A percentile compares a stretch with the other conserved stretches of the same genome.
Evolutionary conservation across 2,888 invertebrate genomes (phyloP).

Genomic region (Omphaloscelis lunosa): DNA sequence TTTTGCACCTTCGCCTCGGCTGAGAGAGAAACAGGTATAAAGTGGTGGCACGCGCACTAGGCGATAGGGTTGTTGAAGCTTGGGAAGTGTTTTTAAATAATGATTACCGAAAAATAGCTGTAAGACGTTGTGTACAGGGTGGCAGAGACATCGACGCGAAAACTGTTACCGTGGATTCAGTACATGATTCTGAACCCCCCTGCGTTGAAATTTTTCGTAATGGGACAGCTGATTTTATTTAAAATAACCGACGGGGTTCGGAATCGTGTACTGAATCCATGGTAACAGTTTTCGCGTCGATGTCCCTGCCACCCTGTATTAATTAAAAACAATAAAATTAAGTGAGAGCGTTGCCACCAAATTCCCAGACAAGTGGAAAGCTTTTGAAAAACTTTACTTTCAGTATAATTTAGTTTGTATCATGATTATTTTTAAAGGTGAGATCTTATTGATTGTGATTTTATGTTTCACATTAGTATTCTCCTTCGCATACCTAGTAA

Average conservation of each 20-base stretch:
- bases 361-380: not conserved
- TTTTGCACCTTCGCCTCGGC: conserved; percentile 73
- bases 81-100: not conserved
- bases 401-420: not conserved
- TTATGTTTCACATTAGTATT: not conserved
- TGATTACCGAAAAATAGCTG: not conserved
- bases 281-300: no score
- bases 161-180: no score
- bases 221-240: no score
- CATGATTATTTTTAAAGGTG: not conserved
- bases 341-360: not conserved
- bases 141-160: no score
- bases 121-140: not conserved
- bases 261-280: no score
- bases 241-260: no score
- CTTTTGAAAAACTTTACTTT: not conserved
- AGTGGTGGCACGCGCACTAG: conserved; percentile 84
- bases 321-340: not conserved
- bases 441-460: not conserved
- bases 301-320: not conserved
- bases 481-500: no score
- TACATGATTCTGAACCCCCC: no score
- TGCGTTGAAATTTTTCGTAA: no score
- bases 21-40: conserved; percentile 55
- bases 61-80: conserved; percentile 55